These are phyloP conservation scores for Phylloscopus collybita DNA, from an alignment of 2,797 vertebrate genomes.

Conservation along the genomic window DNA sequence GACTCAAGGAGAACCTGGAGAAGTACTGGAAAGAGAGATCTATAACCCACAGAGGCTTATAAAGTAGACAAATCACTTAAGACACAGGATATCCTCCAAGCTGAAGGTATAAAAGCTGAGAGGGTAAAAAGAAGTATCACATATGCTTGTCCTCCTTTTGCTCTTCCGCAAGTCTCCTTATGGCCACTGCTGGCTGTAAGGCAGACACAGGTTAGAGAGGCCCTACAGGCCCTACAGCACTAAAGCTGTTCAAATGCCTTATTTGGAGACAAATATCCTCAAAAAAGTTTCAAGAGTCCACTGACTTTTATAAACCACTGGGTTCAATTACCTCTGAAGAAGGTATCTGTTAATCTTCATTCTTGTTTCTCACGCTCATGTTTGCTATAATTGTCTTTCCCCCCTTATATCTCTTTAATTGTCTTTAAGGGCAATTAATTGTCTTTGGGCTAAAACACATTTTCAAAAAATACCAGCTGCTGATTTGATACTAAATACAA, in stretches of 20 bases:
- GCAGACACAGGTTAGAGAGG: neutral
- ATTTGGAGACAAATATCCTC: neutral
- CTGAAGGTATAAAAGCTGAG: neutral
- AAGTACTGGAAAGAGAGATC: neutral
- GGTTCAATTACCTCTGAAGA: neutral
- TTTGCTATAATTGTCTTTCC: neutral
- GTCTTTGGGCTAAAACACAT: neutral
- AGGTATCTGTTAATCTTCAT: neutral
- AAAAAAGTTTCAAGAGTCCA: neutral
- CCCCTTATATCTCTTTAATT: neutral
- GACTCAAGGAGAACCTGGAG: neutral
- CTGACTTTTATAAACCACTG: neutral
- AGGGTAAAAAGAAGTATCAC: neutral
- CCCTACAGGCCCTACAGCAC: neutral
- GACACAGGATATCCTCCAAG: neutral
- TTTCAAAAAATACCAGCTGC: neutral
- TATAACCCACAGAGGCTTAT: neutral
- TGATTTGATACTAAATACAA: neutral
- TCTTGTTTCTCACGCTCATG: neutral
- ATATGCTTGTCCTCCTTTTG: neutral
- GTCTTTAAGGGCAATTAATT: neutral
- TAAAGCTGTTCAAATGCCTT: neutral
- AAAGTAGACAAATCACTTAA: neutral
- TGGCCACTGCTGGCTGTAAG: neutral
- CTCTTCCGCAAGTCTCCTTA: neutral